Conservation (phyloP, 1,140 invertebrate genomes). For the Drosophila mojavensis region DNA sequence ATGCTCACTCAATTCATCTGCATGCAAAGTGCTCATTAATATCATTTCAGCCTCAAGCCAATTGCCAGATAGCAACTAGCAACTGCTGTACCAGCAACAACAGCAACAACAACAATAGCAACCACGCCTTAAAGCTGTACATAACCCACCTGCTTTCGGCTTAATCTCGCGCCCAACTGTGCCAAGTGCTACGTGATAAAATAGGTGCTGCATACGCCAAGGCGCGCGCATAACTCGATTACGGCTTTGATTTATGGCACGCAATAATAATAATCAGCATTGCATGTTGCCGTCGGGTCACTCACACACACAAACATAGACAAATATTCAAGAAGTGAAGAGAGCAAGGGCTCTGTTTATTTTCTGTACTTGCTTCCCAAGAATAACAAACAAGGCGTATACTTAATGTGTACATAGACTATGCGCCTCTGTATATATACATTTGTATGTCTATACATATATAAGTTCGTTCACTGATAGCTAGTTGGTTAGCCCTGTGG, state of each 20-base stretch:
- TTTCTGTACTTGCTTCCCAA: conserved; percentile 11
- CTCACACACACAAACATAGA: background rate
- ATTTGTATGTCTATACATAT: conserved; percentile 2
- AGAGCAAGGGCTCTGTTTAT: background rate
- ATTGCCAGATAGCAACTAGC: conserved; percentile 1
- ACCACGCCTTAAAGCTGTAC: no score
- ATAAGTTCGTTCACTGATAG: background rate
- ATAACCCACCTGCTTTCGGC: background rate
- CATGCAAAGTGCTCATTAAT: conserved; percentile 72
- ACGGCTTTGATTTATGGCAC: conserved; percentile 71
- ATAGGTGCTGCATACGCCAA: conserved; percentile 58
- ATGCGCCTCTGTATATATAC: no score
- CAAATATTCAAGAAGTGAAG: conserved; percentile 9
- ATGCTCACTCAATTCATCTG: conserved; percentile 54
- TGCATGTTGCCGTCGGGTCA: conserved; percentile 54
- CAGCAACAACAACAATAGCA: background rate
- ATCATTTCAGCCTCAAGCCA: conserved; percentile 29
- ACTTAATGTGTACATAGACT: conserved; percentile 35
- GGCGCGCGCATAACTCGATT: conserved; percentile 75
- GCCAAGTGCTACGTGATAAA: conserved; percentile 32
- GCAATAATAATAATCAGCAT: conserved; percentile 80
- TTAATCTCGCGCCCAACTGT: background rate
- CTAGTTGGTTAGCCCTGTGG: conserved; percentile 18
- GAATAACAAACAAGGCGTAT: conserved; percentile 53
- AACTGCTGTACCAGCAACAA: conserved; percentile 9